Percentiles rank a stretch among this genome's conserved stretches.
phyloP scores from a whole-genome alignment of 2,888 invertebrate genomes.

The Philopedon plagiatum region DNA sequence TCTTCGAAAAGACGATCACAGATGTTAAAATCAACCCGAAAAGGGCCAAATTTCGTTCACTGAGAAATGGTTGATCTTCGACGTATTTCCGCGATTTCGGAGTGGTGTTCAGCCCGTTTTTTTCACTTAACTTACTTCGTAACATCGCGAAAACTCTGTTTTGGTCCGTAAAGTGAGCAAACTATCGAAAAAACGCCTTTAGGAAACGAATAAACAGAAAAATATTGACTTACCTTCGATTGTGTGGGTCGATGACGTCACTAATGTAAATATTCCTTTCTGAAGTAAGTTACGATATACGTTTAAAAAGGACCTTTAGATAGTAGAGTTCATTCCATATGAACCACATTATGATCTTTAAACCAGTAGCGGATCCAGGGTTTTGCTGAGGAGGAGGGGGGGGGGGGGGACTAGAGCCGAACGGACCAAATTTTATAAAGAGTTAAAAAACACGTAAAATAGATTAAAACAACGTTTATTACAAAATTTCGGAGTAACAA shows the following conservation, averaged over 20 bases:
- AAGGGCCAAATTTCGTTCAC: slow-evolving; percentile 63
- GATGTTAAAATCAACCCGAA: slow-evolving; percentile 62
- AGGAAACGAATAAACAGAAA: slow-evolving; percentile 41
- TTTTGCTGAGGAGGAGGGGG: too few relatives aligned
- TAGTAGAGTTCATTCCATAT: slow-evolving; percentile 6
- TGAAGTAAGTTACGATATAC: slow-evolving; percentile 41
- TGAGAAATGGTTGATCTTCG: slow-evolving; percentile 54
- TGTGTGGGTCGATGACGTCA: slow-evolving; percentile 52
- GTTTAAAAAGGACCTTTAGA: neutral
- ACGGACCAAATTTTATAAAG: too few relatives aligned
- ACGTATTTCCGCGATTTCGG: slow-evolving; percentile 50
- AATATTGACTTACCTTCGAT: slow-evolving; percentile 54
- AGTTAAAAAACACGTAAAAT: too few relatives aligned
- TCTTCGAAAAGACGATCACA: slow-evolving; percentile 60
- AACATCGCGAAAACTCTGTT: slow-evolving; percentile 48
- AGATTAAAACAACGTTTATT: too few relatives aligned
- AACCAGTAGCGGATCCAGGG: too few relatives aligned
- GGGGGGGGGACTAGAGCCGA: too few relatives aligned
- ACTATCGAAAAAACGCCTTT: slow-evolving; percentile 14
- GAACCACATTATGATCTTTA: too few relatives aligned
- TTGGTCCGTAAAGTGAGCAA: neutral
- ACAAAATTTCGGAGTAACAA: too few relatives aligned
- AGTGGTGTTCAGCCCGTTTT: slow-evolving; percentile 45
- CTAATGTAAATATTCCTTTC: slow-evolving; percentile 47
- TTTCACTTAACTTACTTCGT: slow-evolving; percentile 53